Conservation (phyloP, 2,797 vertebrate species). For the Ibycter americanus region DNA sequence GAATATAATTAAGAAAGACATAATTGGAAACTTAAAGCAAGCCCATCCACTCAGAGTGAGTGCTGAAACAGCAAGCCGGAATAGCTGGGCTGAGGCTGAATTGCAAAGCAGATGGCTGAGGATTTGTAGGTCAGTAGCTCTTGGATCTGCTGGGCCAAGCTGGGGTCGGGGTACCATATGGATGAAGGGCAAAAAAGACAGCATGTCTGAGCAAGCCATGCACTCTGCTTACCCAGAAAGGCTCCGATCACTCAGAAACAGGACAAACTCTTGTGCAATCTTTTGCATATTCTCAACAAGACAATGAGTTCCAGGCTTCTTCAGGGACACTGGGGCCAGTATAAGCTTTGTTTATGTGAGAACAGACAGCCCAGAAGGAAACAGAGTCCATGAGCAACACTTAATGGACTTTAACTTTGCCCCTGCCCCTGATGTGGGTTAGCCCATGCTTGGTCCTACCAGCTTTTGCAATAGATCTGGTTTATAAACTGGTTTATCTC, state of each 20-base stretch:
- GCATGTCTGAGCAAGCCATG: background rate
- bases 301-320: background rate
- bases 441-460: background rate
- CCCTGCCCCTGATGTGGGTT: background rate
- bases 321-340: background rate
- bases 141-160: slow-evolving; percentile 30
- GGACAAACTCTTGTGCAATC: background rate
- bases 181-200: slow-evolving; percentile 52
- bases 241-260: background rate
- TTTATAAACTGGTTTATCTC: background rate
- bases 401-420: background rate
- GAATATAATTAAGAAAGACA: slow-evolving; percentile 64
- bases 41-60: background rate
- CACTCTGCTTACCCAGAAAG: background rate
- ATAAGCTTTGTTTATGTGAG: background rate
- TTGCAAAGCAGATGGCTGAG: slow-evolving; percentile 64
- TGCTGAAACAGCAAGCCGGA: slow-evolving; percentile 47
- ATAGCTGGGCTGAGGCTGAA: slow-evolving; percentile 1
- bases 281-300: background rate
- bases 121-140: slow-evolving; percentile 64
- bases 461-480: background rate
- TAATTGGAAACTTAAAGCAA: slow-evolving; percentile 52
- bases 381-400: background rate
- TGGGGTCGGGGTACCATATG: slow-evolving; percentile 54
- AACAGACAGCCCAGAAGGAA: background rate